Evolutionary conservation across 1,140 invertebrate genomes (phyloP).

Genomic region (Aphaenogaster ashmeadi): DNA sequence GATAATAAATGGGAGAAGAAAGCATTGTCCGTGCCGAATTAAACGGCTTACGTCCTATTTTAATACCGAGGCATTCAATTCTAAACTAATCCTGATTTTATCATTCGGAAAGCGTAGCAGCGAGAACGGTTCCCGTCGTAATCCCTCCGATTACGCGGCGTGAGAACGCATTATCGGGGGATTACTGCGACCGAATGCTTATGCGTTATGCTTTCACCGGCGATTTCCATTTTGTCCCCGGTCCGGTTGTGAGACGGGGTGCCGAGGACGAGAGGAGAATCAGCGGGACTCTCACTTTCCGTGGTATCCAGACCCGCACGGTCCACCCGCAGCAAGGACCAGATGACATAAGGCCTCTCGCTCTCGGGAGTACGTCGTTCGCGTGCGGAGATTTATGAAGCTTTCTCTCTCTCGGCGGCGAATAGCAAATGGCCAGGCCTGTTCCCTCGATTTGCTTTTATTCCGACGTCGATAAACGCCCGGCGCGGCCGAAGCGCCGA

Average conservation of each 20-base stretch:
- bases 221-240: constrained; percentile 59
- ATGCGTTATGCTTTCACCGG: constrained; percentile 56
- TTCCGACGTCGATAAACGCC: constrained; percentile 61
- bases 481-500: constrained; percentile 32
- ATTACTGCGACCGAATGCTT: constrained; percentile 44
- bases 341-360: constrained; percentile 77
- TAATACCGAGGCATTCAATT: constrained; percentile 8
- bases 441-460: constrained; percentile 68
- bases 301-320: constrained; percentile 37
- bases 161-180: constrained; percentile 28
- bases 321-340: constrained; percentile 65
- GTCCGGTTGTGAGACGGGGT: constrained; percentile 4
- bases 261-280: constrained; percentile 43
- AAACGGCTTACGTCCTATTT: neutral
- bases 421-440: constrained; percentile 67
- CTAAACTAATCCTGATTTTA: constrained; percentile 2
- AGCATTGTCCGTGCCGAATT: neutral
- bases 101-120: neutral
- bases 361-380: constrained; percentile 64
- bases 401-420: constrained; percentile 79
- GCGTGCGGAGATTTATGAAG: constrained; percentile 81
- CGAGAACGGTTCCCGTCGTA: neutral
- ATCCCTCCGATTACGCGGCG: constrained; percentile 49
- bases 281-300: constrained; percentile 80
- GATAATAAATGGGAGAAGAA: neutral